Conservation (phyloP, 1,140 invertebrate genomes). For the Trichonephila inaurata region DNA sequence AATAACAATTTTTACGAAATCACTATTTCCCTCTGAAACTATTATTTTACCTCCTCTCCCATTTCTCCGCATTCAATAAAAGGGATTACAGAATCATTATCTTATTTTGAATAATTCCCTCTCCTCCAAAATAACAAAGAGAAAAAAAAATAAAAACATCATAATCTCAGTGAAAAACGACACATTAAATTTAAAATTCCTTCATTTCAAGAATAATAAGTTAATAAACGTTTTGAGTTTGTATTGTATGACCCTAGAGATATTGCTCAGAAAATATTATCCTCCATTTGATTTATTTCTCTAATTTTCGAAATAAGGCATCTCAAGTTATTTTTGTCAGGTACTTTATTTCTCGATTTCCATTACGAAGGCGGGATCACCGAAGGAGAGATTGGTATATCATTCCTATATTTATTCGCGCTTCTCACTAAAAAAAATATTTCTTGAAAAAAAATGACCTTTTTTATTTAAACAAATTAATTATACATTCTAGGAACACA, state of each 20-base stretch:
- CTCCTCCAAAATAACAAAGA: neutral
- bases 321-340: neutral
- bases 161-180: neutral
- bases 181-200: slow-evolving; percentile 13
- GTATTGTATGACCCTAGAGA: slow-evolving; percentile 11
- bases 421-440: neutral
- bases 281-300: slow-evolving; percentile 23
- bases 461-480: neutral
- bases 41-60: slow-evolving; percentile 39
- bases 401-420: neutral
- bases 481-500: neutral
- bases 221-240: slow-evolving; percentile 29
- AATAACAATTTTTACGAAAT: slow-evolving; percentile 2
- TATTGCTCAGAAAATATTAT: neutral
- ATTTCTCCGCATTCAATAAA: slow-evolving; percentile 33
- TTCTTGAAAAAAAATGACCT: neutral
- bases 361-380: neutral
- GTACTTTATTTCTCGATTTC: neutral
- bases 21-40: slow-evolving; percentile 47
- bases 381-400: neutral
- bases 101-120: slow-evolving; percentile 32
- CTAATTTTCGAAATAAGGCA: neutral
- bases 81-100: slow-evolving; percentile 67
- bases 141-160: neutral
- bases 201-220: slow-evolving; percentile 26